Percentiles rank a stretch among this genome's conserved stretches.
Conservation (phyloP, 2,888 invertebrate genomes). For the Microchrysa polita region DNA sequence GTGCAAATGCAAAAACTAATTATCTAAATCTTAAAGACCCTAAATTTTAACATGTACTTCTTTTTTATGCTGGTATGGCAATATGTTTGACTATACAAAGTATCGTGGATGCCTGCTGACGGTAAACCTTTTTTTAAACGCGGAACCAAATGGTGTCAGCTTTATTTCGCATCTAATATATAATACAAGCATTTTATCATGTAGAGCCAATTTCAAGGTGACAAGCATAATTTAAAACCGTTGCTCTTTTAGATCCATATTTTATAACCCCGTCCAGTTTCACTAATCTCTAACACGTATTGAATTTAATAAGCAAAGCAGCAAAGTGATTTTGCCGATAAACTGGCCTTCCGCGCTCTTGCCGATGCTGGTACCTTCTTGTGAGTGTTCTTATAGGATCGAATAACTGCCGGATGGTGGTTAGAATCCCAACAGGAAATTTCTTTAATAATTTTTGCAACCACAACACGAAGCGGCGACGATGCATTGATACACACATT, state of each 20-base stretch:
- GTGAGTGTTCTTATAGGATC: conserved; percentile 15
- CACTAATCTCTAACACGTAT: conserved; percentile 43
- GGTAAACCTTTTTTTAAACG: too few relatives aligned
- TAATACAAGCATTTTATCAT: conserved; percentile 8
- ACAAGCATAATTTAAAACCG: conserved; percentile 41
- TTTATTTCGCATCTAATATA: background rate
- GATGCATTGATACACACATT: background rate
- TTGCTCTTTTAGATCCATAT: conserved; percentile 19
- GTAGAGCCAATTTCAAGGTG: conserved; percentile 25
- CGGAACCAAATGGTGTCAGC: too few relatives aligned
- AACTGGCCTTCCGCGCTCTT: conserved; percentile 11
- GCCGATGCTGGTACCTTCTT: background rate
- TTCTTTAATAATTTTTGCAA: background rate
- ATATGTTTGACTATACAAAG: too few relatives aligned
- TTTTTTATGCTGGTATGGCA: too few relatives aligned
- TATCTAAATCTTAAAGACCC: too few relatives aligned
- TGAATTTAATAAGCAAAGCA: conserved; percentile 39
- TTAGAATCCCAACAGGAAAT: conserved; percentile 27
- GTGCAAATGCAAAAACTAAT: too few relatives aligned
- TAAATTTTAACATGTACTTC: too few relatives aligned
- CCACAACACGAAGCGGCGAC: too few relatives aligned
- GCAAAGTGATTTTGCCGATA: conserved; percentile 35
- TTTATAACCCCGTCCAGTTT: conserved; percentile 36
- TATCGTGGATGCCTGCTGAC: too few relatives aligned
- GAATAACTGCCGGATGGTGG: conserved; percentile 5